phyloP scores from a whole-genome alignment of 2,113 vertebrate genomes.

The Deroptyus accipitrinus region DNA sequence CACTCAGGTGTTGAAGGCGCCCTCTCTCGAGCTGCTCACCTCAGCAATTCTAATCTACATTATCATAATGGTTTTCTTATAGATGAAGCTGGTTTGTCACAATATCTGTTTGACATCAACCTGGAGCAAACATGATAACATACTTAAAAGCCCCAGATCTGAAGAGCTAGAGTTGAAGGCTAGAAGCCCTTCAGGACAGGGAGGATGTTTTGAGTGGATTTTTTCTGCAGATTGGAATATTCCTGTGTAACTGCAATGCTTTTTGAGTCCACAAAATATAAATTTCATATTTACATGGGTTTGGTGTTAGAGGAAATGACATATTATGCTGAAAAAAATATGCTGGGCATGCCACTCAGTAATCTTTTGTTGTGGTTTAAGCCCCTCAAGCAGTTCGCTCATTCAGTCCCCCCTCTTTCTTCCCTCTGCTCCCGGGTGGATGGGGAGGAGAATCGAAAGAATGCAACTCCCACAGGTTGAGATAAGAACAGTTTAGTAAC shows the following conservation, averaged over 20 bases:
- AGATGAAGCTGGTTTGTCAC: neutral
- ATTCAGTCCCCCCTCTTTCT: too few relatives aligned
- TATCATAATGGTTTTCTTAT: neutral
- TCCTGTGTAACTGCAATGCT: neutral
- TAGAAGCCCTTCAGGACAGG: neutral
- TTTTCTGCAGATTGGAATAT: neutral
- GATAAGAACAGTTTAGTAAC: too few relatives aligned
- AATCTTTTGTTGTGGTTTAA: neutral
- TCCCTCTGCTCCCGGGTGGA: too few relatives aligned
- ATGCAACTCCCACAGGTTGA: too few relatives aligned
- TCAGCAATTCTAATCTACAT: neutral
- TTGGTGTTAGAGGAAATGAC: neutral
- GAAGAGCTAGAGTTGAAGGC: neutral
- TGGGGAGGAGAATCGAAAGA: too few relatives aligned
- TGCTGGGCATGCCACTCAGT: rapidly evolving
- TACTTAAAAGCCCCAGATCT: neutral
- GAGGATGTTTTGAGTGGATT: neutral
- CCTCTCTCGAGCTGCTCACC: too few relatives aligned
- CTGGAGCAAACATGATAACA: neutral
- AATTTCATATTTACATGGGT: neutral
- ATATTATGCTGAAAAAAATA: neutral
- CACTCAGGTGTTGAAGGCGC: too few relatives aligned
- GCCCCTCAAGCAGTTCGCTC: too few relatives aligned
- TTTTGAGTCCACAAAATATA: neutral
- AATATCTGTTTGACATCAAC: neutral